Evolutionary conservation across 2,888 invertebrate genomes (phyloP).

Genomic region (Adineta ricciae): DNA sequence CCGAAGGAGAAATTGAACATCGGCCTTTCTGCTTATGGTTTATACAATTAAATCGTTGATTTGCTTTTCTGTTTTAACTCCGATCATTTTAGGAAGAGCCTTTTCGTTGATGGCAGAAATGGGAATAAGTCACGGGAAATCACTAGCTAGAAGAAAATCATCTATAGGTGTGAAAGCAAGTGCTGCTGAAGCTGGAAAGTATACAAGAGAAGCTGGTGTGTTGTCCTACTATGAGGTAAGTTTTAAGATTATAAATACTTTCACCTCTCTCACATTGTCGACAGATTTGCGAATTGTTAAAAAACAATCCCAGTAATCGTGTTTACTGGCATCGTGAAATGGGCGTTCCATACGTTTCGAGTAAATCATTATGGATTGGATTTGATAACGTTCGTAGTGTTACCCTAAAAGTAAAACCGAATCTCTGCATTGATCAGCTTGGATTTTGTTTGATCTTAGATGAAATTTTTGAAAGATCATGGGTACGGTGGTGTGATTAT

Average conservation of each 20-base stretch:
- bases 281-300: slow-evolving; percentile 27
- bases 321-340: slow-evolving; percentile 30
- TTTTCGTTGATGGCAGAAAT: not conserved
- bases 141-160: not conserved
- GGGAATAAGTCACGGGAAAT: not conserved
- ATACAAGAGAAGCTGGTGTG: slow-evolving; percentile 32
- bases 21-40: slow-evolving; percentile 31
- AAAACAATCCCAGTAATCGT: slow-evolving; percentile 23
- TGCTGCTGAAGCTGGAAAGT: slow-evolving; percentile 32
- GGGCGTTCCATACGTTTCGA: slow-evolving; percentile 28
- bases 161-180: slow-evolving; percentile 28
- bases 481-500: slow-evolving; percentile 33
- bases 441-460: not conserved
- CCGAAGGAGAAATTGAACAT: slow-evolving; percentile 31
- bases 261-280: too few species aligned
- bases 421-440: not conserved
- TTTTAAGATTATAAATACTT: not conserved
- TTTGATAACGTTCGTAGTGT: slow-evolving; percentile 30
- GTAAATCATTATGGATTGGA: slow-evolving; percentile 30
- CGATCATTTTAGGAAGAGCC: not conserved
- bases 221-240: slow-evolving; percentile 32
- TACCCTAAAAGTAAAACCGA: slow-evolving; percentile 24
- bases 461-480: slow-evolving; percentile 31
- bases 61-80: not conserved
- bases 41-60: not conserved